Evolutionary conservation across 1,140 invertebrate genomes (phyloP), one percentile per base, ranked within the genome.

Genomic region (Plectus sambesii): DNA sequence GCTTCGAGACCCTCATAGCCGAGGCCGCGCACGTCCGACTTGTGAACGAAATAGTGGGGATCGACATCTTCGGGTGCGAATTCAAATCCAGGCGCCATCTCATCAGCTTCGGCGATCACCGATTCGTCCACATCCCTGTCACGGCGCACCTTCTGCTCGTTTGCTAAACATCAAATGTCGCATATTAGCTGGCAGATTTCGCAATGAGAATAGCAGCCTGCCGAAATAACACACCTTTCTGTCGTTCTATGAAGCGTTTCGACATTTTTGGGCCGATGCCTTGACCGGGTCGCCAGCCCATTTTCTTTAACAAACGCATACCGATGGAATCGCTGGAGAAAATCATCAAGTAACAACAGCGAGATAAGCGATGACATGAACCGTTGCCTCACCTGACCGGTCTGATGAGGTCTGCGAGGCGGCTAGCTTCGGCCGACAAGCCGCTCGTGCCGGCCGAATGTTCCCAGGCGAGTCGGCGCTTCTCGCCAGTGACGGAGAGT

Each of bases 61-160:
- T 82, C 79, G 58, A 81, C 80, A 71, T 90, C 87, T 66, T 84
- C 81, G 4, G 86, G 85, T n/a, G 85, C 84, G 72, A 87, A 86
- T 6, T 81, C 78, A 12, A 67, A 60, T 40, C 49, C 48, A 8
- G 55, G 53, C 12, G 48, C 45, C 9, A 59, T 42, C 47, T 67
- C 54, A 45, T 70, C 66, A 39, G 69, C 54, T 46, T 65, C 63
- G 25, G 80, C 76, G 38, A 79, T 78, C 48, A 76, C 76, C 43
- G 69, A 59, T 41, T 72, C 66, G 36, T 71, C 68, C 0, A 56
- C 56, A 12, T 55, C 3, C 22, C 49, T n/a, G n/a, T n/a, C n/a
- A 51, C 20, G 25, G 12, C 22, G 53, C 38, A 3, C 62, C 59
- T 36, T 38, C 46, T 38, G 50, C 44, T 45, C 25, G 29, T 20